Percentiles rank a stretch among this genome's conserved stretches.
These are phyloP conservation scores for Drosophila tsacasi DNA, from an alignment of 1,140 invertebrate species.

Conservation along the genomic window DNA sequence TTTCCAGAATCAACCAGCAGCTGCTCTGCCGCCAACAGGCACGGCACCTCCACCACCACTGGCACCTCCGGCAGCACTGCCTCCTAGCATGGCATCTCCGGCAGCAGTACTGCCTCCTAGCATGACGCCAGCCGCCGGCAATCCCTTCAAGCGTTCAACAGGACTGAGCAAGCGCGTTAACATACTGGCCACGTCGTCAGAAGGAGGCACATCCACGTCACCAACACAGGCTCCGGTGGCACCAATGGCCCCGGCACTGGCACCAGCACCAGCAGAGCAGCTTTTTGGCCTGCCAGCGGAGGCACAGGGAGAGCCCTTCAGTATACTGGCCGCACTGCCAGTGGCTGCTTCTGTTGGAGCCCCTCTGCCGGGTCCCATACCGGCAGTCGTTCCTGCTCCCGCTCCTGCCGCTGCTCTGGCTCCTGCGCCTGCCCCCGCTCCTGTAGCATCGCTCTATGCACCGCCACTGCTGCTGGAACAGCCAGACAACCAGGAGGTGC, in stretches of 20 bases:
- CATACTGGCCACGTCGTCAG: slow-evolving; percentile 59
- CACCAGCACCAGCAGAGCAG: slow-evolving; percentile 27
- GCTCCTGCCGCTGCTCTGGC: slow-evolving; percentile 76
- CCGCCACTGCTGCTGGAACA: slow-evolving; percentile 9
- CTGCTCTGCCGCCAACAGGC: not conserved
- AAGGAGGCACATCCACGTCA: slow-evolving; percentile 31
- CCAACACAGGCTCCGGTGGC: slow-evolving; percentile 16
- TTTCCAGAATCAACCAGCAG: slow-evolving; percentile 76
- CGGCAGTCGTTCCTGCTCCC: slow-evolving; percentile 74
- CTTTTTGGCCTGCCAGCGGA: slow-evolving; percentile 19
- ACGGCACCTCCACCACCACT: slow-evolving; percentile 22
- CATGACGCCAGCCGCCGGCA: slow-evolving; percentile 31
- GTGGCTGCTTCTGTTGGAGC: slow-evolving; percentile 13
- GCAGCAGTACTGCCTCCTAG: slow-evolving; percentile 20
- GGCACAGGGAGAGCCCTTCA: slow-evolving; percentile 21
- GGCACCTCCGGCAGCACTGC: slow-evolving; percentile 1
- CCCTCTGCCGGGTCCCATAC: slow-evolving; percentile 36
- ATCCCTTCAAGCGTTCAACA: slow-evolving; percentile 84
- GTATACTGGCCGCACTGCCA: slow-evolving; percentile 10
- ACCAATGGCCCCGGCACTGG: slow-evolving; percentile 6
- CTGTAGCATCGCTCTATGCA: slow-evolving; percentile 13
- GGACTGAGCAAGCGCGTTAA: slow-evolving; percentile 82
- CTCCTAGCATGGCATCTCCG: slow-evolving; percentile 17
- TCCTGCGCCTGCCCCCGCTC: not conserved
- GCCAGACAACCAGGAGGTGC: slow-evolving; percentile 73